Base-by-base conservation (phyloP, 1,140 invertebrate species). In the Drosophila albomicans region DNA sequence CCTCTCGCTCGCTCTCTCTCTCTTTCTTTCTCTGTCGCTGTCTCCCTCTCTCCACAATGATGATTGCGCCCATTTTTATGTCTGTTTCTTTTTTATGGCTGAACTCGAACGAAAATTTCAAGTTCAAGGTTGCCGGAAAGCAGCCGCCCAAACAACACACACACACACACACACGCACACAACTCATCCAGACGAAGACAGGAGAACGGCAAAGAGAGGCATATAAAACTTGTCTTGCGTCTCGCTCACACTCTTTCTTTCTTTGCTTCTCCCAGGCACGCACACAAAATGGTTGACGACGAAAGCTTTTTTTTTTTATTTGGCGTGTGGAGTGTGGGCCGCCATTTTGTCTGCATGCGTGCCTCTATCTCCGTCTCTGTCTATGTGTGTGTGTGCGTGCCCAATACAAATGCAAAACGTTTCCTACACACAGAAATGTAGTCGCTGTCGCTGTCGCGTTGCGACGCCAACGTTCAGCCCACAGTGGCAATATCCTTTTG, bases 401-500 rank as follows among this genome's bases (percentile, higher is more conserved):
- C 74, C 81, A 79, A 81, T 72, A 61, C 49, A 58, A 64, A 59
- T 38, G 45, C 51, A 56, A 35, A 74, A 51, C 78, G 84, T 89
- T 89, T 89, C 85, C 85, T 89, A 89, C 79, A 69, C 78, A 78
- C 63, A 68, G 20, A 25, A 58, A 41, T 35, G 48, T 57, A 38
- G 35, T 38, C 35, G 35, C 30, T 7, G 30, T 32, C 30, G 30
- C 5, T 7, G 30, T 32, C 30, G 30, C 30, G 35, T 8, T 2
- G 35, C 25, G 61, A 63, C 16, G 69, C 69, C 30, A 38, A 13
- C 30, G 13, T 54, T n/a, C 67, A 57, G 32, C 54, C 32, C 54
- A 41, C 54, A 25, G 67, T 54, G 85, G 77, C 91, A 92, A 92
- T 91, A 92, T 92, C 91, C 91, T 92, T 92, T 92, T 92, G 91